These are phyloP conservation scores for Xiphydria camelus DNA, from an alignment of 2,888 invertebrate genomes.

Conservation along the genomic window DNA sequence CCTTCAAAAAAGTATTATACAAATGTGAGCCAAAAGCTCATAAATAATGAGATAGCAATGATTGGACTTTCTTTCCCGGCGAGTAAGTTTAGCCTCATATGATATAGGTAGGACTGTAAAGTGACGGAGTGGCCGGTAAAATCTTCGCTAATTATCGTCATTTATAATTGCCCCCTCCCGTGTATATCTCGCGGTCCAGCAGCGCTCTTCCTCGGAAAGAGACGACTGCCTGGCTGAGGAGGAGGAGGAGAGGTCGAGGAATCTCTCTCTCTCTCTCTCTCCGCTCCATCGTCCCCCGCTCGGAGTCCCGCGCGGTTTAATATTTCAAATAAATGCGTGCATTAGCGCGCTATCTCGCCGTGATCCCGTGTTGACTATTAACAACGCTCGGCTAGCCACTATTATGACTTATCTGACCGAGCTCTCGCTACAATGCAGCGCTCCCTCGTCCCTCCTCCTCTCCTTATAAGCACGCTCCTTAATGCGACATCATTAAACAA, in stretches of 20 bases:
- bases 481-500: conserved; percentile 34
- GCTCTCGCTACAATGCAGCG: conserved; percentile 32
- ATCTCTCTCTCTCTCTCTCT: neutral
- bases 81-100: too few species aligned
- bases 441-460: conserved; percentile 23
- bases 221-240: conserved; percentile 10
- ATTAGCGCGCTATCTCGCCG: conserved; percentile 54
- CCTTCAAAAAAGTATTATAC: too few species aligned
- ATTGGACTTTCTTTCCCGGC: too few species aligned
- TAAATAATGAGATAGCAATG: too few species aligned
- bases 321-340: conserved; percentile 56
- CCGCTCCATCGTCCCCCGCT: neutral
- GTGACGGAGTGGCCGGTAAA: conserved; percentile 49
- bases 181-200: neutral
- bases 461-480: conserved; percentile 17
- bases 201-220: neutral
- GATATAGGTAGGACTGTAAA: conserved; percentile 39
- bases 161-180: conserved; percentile 46
- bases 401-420: conserved; percentile 52
- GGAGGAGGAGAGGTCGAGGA: conserved; percentile 23
- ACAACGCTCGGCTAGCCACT: conserved; percentile 48
- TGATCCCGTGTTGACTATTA: conserved; percentile 55
- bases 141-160: conserved; percentile 52
- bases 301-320: conserved; percentile 41
- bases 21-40: too few species aligned